Evolutionary conservation across 2,888 invertebrate genomes (phyloP), one percentile per base, ranked within the genome.

Genomic region (Ennomos quercinarius): DNA sequence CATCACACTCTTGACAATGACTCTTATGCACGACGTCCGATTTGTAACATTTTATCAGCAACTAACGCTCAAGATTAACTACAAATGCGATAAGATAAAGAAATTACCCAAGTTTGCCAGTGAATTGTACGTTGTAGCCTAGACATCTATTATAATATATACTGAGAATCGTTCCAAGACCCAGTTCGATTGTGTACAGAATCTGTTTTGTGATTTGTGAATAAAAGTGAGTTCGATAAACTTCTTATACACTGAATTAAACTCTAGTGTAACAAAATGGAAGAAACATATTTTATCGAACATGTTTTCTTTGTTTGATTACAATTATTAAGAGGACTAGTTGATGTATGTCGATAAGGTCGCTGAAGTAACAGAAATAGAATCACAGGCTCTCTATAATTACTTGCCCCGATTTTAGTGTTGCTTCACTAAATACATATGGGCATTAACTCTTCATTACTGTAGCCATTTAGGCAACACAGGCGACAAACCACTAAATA

Each of bases 31-130:
- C 40, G 42, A 13, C 51, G 60, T 47, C 59, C 40, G 46, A 40
- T 51, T 46, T 46, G 46, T 34, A 37, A 12, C 34, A 27, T 50
- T 41, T 58, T 61, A 56, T 61, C 55, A 27, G 9, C 45, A 12
- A 49, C 55, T 55, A 55, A 61, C 60, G 49, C 44, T 54, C 49
- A 40, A 61, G 60, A 61, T 61, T 56, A 59, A 58, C 49, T 39
- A 43, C 47, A 12, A 4, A 10, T 12, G 11, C 40, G 61, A 62
- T 62, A 57, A 62, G 61, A 62, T 62, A 57, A 57, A 53, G 50
- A 38, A 43, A 34, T 57, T 36, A 42, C 38, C 8, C 13, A 54
- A 60, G 55, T 55, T 60, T 55, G 56, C 17, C 35, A 38, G 43
- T 36, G 27, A 41, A 34, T 41, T 49, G 37, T 34, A 36, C 34